Conservation (phyloP, 2,113 vertebrate species). For the Bolborhynchus lineola region DNA sequence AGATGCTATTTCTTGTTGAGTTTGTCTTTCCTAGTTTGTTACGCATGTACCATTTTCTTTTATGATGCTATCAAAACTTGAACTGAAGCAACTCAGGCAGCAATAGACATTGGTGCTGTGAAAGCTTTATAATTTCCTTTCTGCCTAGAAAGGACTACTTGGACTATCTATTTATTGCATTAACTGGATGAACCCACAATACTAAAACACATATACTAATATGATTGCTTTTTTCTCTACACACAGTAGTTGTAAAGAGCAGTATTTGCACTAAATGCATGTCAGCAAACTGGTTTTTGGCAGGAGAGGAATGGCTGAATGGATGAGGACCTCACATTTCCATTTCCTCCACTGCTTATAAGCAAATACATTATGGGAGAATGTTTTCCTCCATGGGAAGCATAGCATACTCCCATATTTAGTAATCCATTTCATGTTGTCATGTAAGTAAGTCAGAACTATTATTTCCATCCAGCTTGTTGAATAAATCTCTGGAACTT, state of each 20-base stretch:
- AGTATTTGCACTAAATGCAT: fast-evolving
- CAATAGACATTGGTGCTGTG: not conserved
- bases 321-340: not conserved
- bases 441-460: not conserved
- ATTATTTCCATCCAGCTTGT: not conserved
- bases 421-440: not conserved
- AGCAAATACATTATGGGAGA: not conserved
- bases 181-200: not conserved
- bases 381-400: not conserved
- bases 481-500: not conserved
- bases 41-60: not conserved
- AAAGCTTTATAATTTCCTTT: not conserved
- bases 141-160: not conserved
- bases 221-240: not conserved
- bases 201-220: not conserved
- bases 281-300: not conserved
- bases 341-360: not conserved
- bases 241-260: not conserved
- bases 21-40: not conserved
- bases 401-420: not conserved
- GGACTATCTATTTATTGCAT: not conserved
- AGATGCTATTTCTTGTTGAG: not conserved
- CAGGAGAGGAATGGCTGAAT: not conserved
- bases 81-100: not conserved
- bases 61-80: not conserved